Evolutionary conservation across 2,888 invertebrate species (phyloP), one percentile per base, ranked within the genome.

Genomic region (Arrhopalites spinosus): DNA sequence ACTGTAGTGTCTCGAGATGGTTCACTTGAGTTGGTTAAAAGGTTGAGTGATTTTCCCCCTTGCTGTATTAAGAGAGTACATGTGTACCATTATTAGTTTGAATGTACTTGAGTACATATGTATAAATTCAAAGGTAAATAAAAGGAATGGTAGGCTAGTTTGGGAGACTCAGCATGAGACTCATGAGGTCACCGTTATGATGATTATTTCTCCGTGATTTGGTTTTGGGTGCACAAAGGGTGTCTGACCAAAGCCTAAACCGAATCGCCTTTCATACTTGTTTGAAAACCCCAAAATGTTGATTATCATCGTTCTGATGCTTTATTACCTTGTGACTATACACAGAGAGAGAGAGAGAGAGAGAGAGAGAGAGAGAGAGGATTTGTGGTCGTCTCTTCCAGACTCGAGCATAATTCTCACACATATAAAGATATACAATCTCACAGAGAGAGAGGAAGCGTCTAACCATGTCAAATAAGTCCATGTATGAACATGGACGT

Each of bases 171-270:
- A 72, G 73, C 76, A 73, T 71, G 76, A 30, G 75, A 64, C 25
- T 53, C 76, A 73, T 71, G 76, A 30, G 75, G 70, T 47, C 64
- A 64, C 71, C 76, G 66, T 47, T 43, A 56, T 67, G 27, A 72
- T 29, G 56, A 76, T 76, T 68, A 76, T 73, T 72, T 68, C 67
- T 61, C 63, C 25, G 2, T 53, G 72, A 67, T 68, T 72, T 73
- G 68, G 67, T 74, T 30, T 72, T 30, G 73, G 45, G 64, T 47
- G 50, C 50, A 50, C 67, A 74, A 74, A 69, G 61, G 69, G 68
- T 73, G 56, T 66, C 43, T 56, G 73, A 73, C 73, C 73, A 73
- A 63, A 45, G n/a, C n/a, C n/a, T 45, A 73, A 73, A 63, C 73
- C 63, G 56, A 70, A 71, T 56, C 29, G 56, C 36, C 45, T 53